Conservation (phyloP, 1,140 invertebrate genomes). For the Harpegnathos saltator region DNA sequence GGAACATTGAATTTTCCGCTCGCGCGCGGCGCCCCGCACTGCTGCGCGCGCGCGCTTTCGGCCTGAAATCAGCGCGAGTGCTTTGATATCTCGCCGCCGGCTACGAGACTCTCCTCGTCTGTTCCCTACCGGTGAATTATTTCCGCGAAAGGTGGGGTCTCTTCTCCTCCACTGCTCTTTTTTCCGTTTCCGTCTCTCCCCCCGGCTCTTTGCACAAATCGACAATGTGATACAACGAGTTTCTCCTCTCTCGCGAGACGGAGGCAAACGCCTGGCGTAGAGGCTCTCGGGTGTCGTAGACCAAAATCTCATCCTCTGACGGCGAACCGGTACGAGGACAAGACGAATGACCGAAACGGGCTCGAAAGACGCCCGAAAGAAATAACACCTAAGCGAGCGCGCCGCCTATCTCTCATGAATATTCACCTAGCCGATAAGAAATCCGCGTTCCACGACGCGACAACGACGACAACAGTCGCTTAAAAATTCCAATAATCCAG, state of each 20-base stretch:
- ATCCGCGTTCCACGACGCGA: constrained; percentile 12
- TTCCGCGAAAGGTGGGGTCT: not conserved
- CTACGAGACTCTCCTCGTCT: no score
- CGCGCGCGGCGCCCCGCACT: constrained; percentile 23
- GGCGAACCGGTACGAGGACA: constrained; percentile 31
- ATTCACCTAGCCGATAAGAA: constrained; percentile 44
- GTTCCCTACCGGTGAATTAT: constrained; percentile 16
- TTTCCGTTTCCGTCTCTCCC: no score
- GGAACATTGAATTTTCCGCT: constrained; percentile 71
- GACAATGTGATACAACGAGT: no score
- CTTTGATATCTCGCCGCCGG: constrained; percentile 17
- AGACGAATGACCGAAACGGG: constrained; percentile 42
- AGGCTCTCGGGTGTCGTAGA: not conserved
- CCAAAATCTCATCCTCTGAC: not conserved
- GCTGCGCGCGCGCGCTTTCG: constrained; percentile 10
- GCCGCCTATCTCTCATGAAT: constrained; percentile 46
- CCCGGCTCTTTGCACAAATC: no score
- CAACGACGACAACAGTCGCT: not conserved
- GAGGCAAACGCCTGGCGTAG: no score
- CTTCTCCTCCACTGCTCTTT: no score
- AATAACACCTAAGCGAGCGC: constrained; percentile 43
- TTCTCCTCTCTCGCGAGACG: not conserved
- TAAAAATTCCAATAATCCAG: constrained; percentile 52
- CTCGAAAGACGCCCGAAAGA: constrained; percentile 28
- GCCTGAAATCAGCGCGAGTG: constrained; percentile 12